These are phyloP conservation scores for Callinectes sapidus DNA, from an alignment of 2,888 invertebrate species.

Conservation along the genomic window DNA sequence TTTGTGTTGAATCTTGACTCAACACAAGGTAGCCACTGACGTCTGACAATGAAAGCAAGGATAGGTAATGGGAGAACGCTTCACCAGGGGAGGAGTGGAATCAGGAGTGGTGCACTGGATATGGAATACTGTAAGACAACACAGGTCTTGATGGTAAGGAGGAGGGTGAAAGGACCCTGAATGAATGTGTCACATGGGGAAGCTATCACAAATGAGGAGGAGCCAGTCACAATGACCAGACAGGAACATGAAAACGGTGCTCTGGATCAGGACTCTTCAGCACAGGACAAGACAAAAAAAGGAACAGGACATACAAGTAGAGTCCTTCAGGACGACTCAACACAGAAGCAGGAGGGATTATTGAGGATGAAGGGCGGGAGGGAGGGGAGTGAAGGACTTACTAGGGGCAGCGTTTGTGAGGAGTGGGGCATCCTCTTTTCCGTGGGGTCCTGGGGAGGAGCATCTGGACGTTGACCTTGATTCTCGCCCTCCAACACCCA, in stretches of 20 bases:
- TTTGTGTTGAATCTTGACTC: background rate
- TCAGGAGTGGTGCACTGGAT: background rate
- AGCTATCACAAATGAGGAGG: background rate
- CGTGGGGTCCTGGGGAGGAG: conserved; percentile 71
- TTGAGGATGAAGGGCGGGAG: background rate
- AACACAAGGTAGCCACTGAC: background rate
- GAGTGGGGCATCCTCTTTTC: conserved; percentile 72
- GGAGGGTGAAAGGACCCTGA: background rate
- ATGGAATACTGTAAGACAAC: background rate
- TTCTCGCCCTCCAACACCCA: conserved; percentile 69
- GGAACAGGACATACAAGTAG: background rate
- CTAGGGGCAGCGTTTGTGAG: conserved; percentile 72
- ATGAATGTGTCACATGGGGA: background rate
- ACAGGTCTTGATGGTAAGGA: background rate
- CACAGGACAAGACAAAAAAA: background rate
- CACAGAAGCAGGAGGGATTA: background rate
- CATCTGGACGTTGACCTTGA: conserved; percentile 70
- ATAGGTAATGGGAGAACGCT: background rate
- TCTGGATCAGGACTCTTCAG: background rate
- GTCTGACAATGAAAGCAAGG: conserved; percentile 10
- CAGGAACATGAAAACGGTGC: background rate
- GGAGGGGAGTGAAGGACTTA: conserved; percentile 61
- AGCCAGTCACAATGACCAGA: background rate
- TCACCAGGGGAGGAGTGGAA: background rate
- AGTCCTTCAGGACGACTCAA: conserved; percentile 20